Base-by-base conservation (phyloP, 1,140 invertebrate species). In the Samia ricini region DNA sequence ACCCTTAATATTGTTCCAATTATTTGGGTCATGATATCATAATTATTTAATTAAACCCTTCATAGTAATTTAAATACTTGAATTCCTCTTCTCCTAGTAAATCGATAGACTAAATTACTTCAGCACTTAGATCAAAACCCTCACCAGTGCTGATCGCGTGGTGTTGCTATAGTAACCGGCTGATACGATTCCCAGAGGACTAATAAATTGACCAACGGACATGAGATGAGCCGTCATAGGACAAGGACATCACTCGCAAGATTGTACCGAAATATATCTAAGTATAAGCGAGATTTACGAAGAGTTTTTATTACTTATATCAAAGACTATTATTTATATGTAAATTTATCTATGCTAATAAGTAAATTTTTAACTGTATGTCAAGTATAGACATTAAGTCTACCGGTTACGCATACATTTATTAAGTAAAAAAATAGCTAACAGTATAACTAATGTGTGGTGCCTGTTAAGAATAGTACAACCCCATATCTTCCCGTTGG, bases 191-290 rank as follows among this genome's bases (percentile, higher is more conserved):
- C 52, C 52, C 52, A 22, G 24, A 55, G 52, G 22, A 22, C 20
- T 55, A n/a, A 22, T 55, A 55, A 54, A 55, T 22, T 55, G 52
- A 55, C 24, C 24, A 55, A 24, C 24, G 24, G 22, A 55, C 52
- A 49, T n/a, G 52, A 12, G 24, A 55, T 20, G 50, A 20, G 2
- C 15, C 48, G n/a, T 49, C 6, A 5, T 49, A 19, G 48, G n/a
- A n/a, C 26, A 12, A 42, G 12, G 33, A 42, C 33, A 15, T 42
- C 7, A 42, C n/a, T 42, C 15, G 8, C 10, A 3, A 42, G 15
- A 42, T 15, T 42, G 33, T 42, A 42, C 4, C 1, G 12, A 42
- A 42, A 15, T 42, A 42, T 15, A 42, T 42, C 33, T 42, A 15
- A 42, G 33, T 42, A 42, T 42, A 42, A 42, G 15, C 33, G n/a